Evolutionary conservation across 1,140 invertebrate genomes (phyloP).

Genomic region (Diorhabda elongata): DNA sequence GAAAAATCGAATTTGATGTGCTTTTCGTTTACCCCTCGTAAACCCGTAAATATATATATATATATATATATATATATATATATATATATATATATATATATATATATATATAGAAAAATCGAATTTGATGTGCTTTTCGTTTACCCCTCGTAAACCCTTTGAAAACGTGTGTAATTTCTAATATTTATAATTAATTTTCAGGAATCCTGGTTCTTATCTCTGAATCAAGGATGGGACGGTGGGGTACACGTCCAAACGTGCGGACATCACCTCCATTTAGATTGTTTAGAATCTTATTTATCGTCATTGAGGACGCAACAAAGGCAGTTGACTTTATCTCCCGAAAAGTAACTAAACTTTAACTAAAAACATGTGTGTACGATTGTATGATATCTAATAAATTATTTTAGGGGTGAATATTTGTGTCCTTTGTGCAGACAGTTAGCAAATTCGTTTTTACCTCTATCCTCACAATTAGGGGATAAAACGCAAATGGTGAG

Average conservation of each 20-base stretch:
- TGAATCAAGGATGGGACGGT: conserved; percentile 88
- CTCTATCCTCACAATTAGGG: conserved; percentile 76
- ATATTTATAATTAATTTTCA: conserved; percentile 19
- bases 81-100: too few relatives aligned
- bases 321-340: conserved; percentile 66
- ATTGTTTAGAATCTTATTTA: conserved; percentile 86
- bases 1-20: neutral
- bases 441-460: conserved; percentile 87
- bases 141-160: too few relatives aligned
- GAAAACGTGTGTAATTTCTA: too few relatives aligned
- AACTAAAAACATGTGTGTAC: too few relatives aligned
- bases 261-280: conserved; percentile 91
- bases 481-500: conserved; percentile 62
- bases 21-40: too few relatives aligned
- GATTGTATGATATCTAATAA: too few relatives aligned
- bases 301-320: conserved; percentile 73
- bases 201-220: conserved; percentile 76
- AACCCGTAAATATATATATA: neutral
- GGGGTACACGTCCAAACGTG: conserved; percentile 94
- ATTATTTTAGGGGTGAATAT: conserved; percentile 73
- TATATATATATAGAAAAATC: neutral
- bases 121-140: neutral
- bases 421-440: conserved; percentile 91
- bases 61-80: too few relatives aligned
- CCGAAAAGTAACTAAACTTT: conserved; percentile 55